These are phyloP conservation scores for Matsumyia berberina DNA, from an alignment of 2,888 invertebrate species.

Conservation along the genomic window DNA sequence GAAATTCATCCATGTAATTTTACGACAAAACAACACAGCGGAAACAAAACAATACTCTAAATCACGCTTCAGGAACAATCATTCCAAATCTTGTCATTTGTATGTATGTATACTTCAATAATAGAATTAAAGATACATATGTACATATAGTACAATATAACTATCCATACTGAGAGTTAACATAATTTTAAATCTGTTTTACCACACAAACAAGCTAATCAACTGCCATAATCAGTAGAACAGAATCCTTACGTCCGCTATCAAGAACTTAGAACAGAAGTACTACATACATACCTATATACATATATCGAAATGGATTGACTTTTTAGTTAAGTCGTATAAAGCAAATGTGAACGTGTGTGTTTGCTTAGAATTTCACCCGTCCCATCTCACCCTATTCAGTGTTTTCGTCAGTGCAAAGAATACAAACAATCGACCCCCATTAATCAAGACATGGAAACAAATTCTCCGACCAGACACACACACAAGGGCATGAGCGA, in stretches of 20 bases:
- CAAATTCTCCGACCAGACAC: neutral
- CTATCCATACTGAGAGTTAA: neutral
- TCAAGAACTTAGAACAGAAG: neutral
- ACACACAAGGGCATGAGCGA: neutral
- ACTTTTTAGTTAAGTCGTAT: slow-evolving; percentile 1
- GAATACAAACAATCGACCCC: slow-evolving; percentile 1
- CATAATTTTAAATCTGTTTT: neutral
- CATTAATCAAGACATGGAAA: neutral
- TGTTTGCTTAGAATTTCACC: neutral
- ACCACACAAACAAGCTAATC: slow-evolving; percentile 7
- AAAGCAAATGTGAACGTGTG: neutral
- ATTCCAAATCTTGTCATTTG: too few species aligned
- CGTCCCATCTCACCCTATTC: slow-evolving; percentile 6
- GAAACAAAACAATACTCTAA: slow-evolving; percentile 3
- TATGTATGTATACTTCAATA: neutral
- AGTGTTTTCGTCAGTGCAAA: neutral
- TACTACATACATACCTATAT: too few species aligned
- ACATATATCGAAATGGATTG: neutral
- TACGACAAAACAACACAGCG: neutral
- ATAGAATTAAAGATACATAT: neutral
- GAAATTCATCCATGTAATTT: neutral
- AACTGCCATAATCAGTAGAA: neutral
- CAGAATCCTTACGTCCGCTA: neutral
- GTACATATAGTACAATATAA: too few species aligned
- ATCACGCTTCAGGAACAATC: neutral